Evolutionary conservation across 2,113 vertebrate genomes (phyloP).

Genomic region (Mellivora capensis): DNA sequence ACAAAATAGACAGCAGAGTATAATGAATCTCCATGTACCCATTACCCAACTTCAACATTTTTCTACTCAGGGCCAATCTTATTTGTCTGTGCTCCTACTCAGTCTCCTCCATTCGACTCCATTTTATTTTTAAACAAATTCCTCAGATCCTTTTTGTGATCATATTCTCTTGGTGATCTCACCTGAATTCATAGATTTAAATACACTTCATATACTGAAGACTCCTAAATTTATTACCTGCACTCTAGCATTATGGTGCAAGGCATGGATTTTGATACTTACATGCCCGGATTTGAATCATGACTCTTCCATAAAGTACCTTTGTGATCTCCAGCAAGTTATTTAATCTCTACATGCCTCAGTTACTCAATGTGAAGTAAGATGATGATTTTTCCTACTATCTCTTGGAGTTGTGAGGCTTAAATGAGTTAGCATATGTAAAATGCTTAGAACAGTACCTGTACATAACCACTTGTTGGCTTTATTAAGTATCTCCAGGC

Average conservation of each 20-base stretch:
- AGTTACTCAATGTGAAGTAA: background rate
- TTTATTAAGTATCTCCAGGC: background rate
- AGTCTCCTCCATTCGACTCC: background rate
- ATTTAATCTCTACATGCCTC: background rate
- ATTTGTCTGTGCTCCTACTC: background rate
- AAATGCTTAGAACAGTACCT: background rate
- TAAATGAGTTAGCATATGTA: background rate
- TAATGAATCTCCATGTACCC: background rate
- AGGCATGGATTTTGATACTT: background rate
- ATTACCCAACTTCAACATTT: background rate
- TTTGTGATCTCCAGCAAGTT: background rate
- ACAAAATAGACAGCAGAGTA: background rate
- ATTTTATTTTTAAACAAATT: slow-evolving; percentile 13
- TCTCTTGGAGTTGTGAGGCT: background rate
- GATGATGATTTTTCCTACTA: background rate
- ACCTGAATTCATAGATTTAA: background rate
- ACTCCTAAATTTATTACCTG: background rate
- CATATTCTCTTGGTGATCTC: background rate
- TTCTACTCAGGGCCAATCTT: background rate
- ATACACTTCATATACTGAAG: background rate
- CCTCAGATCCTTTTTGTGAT: background rate
- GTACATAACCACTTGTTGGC: background rate
- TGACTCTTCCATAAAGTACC: background rate
- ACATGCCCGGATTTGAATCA: background rate
- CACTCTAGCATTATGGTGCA: background rate